Percentiles rank a stretch among this genome's conserved stretches.
phyloP scores from a whole-genome alignment of 1,140 invertebrate species.

The Lucilia cuprina region DNA sequence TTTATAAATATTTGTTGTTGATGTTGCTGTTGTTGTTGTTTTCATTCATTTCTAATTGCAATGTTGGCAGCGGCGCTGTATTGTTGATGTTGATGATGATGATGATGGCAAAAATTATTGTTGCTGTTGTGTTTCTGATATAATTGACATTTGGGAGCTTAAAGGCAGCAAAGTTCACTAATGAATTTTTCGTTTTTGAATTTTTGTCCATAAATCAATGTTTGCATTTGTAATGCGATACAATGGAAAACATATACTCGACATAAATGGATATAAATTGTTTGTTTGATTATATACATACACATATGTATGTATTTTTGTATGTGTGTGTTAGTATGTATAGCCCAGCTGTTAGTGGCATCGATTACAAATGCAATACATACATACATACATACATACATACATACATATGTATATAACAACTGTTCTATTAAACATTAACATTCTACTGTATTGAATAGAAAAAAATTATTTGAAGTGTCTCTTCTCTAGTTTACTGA shows the following conservation, averaged over 20 bases:
- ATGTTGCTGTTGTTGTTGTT: background rate
- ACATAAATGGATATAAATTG: background rate
- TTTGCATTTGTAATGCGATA: slow-evolving; percentile 29
- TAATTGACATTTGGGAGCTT: slow-evolving; percentile 2
- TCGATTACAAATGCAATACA: no score
- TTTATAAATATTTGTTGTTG: background rate
- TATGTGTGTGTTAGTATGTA: background rate
- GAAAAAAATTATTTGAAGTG: no score
- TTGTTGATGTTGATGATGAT: background rate
- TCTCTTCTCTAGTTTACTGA: no score
- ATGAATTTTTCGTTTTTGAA: background rate
- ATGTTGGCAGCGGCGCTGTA: background rate
- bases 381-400: no score
- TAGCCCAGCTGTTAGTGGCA: no score
- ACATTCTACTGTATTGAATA: no score
- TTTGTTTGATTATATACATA: background rate
- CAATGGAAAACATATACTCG: background rate
- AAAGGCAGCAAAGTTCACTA: slow-evolving; percentile 10
- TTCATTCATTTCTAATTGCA: background rate
- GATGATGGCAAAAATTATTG: background rate
- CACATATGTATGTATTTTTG: background rate
- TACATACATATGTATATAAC: no score
- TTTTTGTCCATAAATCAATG: slow-evolving; percentile 28
- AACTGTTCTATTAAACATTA: no score
- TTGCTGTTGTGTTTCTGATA: background rate